Conservation (phyloP, 2,888 invertebrate genomes). For the Thyatira batis region DNA sequence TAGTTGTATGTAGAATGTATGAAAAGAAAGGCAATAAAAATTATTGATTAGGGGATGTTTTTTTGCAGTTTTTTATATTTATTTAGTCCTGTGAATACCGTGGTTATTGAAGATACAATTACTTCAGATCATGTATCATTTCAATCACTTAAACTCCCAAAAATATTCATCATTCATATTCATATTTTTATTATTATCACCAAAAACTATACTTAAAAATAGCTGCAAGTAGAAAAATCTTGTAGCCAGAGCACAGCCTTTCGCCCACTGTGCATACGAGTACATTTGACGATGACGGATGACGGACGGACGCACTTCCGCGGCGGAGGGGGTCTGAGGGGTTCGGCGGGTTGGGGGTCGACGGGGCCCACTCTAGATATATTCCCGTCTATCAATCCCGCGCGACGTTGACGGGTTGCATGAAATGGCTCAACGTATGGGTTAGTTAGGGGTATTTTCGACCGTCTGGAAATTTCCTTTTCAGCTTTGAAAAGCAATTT, state of each 20-base stretch:
- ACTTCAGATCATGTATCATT: too few relatives aligned
- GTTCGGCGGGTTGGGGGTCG: slow-evolving; percentile 34
- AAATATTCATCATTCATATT: too few relatives aligned
- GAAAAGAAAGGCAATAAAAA: not conserved
- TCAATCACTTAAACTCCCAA: too few relatives aligned
- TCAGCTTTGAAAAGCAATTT: too few relatives aligned
- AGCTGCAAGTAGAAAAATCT: slow-evolving; percentile 16
- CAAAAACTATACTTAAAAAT: not conserved
- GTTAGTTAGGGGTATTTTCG: slow-evolving; percentile 39
- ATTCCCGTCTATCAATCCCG: slow-evolving; percentile 66
- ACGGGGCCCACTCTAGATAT: slow-evolving; percentile 58
- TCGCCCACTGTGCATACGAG: slow-evolving; percentile 36
- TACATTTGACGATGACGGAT: slow-evolving; percentile 66
- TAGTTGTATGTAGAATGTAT: not conserved
- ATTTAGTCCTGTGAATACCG: too few relatives aligned
- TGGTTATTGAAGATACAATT: too few relatives aligned
- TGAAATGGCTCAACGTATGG: slow-evolving; percentile 40
- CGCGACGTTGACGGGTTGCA: slow-evolving; percentile 64
- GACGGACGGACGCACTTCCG: slow-evolving; percentile 49
- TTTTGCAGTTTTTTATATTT: not conserved
- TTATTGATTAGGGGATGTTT: slow-evolving; percentile 15
- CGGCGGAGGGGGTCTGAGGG: slow-evolving; percentile 31
- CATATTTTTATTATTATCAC: too few relatives aligned
- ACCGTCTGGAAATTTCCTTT: slow-evolving; percentile 26
- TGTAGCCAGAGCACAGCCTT: slow-evolving; percentile 29